phyloP scores from a whole-genome alignment of 2,888 invertebrate genomes.

The Chrysolina americana region DNA sequence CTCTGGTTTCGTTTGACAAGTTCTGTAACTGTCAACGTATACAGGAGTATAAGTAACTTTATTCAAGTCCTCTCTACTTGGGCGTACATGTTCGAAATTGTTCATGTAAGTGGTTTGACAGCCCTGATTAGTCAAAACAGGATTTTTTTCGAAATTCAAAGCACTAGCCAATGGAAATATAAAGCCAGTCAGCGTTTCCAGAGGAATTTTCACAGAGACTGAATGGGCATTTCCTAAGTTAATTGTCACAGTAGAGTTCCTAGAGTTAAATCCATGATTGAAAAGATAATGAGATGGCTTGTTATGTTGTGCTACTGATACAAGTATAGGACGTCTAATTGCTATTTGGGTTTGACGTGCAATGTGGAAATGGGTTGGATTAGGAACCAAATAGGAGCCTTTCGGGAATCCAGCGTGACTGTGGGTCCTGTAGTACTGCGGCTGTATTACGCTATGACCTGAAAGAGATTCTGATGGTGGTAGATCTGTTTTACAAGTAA shows the following conservation, averaged over 20 bases:
- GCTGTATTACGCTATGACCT: slow-evolving; percentile 52
- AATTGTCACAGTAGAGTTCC: slow-evolving; percentile 57
- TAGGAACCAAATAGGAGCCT: slow-evolving; percentile 66
- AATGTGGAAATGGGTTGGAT: slow-evolving; percentile 68
- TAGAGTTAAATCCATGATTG: slow-evolving; percentile 33
- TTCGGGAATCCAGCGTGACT: slow-evolving; percentile 66
- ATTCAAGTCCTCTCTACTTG: slow-evolving; percentile 30
- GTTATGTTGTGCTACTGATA: slow-evolving; percentile 52
- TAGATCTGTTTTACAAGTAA: slow-evolving; percentile 37
- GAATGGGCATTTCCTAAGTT: slow-evolving; percentile 59
- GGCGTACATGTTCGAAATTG: slow-evolving; percentile 45
- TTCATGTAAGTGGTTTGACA: slow-evolving; percentile 62
- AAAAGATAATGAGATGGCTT: slow-evolving; percentile 49
- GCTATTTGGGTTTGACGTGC: slow-evolving; percentile 60
- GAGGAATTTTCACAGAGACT: slow-evolving; percentile 62
- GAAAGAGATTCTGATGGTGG: slow-evolving; percentile 54
- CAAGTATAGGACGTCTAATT: slow-evolving; percentile 59
- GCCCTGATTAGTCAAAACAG: slow-evolving; percentile 52
- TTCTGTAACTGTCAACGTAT: slow-evolving; percentile 47
- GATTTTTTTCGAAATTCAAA: slow-evolving; percentile 56
- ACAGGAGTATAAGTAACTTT: slow-evolving; percentile 54
- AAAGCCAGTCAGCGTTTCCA: slow-evolving; percentile 62
- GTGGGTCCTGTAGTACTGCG: slow-evolving; percentile 63
- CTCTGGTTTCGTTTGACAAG: slow-evolving; percentile 42
- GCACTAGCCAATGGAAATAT: slow-evolving; percentile 65